These are phyloP conservation scores for Nilaparvata lugens DNA, from an alignment of 1,140 invertebrate species.

Conservation along the genomic window DNA sequence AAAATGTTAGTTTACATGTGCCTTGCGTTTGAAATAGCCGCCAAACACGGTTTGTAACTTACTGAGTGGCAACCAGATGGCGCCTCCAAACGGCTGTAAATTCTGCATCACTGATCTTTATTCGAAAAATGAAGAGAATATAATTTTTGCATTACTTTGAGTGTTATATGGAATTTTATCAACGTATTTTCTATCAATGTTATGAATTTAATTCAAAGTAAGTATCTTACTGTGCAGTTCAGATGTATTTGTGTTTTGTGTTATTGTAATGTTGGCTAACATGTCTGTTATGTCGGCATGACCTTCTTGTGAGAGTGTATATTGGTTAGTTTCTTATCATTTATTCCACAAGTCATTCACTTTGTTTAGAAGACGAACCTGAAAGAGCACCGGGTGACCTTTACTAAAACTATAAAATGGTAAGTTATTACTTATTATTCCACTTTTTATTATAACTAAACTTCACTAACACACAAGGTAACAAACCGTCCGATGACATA, in stretches of 20 bases:
- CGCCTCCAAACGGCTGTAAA: no score
- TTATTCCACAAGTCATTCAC: not conserved
- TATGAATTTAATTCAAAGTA: no score
- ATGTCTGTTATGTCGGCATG: not conserved
- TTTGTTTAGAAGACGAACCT: not conserved
- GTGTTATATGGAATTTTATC: no score
- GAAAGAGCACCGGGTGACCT: not conserved
- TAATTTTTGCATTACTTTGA: no score
- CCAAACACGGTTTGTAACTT: no score
- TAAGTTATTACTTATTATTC: not conserved
- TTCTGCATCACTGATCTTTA: no score
- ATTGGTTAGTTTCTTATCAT: not conserved
- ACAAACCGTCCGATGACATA: constrained; percentile 7
- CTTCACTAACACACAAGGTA: constrained; percentile 5
- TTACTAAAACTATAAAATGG: not conserved
- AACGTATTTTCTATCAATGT: no score
- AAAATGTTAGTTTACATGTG: no score
- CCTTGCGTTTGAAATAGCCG: no score
- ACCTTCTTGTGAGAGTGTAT: not conserved
- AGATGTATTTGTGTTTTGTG: not conserved
- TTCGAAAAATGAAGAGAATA: no score
- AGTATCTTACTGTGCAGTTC: no score
- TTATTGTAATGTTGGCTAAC: not conserved
- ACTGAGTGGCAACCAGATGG: no score
- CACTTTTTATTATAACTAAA: not conserved